Evolutionary conservation across 2,113 vertebrate species (phyloP), one percentile per base, ranked within the genome.

Genomic region (Dascyllus trimaculatus): DNA sequence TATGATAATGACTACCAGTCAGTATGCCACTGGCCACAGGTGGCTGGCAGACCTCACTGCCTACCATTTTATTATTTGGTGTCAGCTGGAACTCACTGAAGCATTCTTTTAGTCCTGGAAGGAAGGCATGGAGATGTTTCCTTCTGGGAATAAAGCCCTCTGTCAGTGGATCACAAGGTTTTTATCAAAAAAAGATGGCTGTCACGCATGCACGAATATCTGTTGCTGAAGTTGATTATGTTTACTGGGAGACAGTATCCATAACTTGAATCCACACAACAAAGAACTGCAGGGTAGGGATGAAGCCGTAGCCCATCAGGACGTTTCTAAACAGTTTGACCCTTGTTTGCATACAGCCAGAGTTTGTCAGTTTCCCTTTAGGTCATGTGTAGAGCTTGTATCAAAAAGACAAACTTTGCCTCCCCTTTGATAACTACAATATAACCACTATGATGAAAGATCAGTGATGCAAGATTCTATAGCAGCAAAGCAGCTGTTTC

Each of bases 11-110:
- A 76, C 18, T 6, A 43, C 35, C 19, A 24, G 51, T 46, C 11
- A n/a, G 29, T 49, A 63, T 13, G 46, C 43, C 18, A 29, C 49
- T 3, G 62, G 59, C 56, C 35, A 45, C 60, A 85, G 19, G 65
- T 66, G 63, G 60, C 46, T 21, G 22, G 51, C 75, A 80, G 56
- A 22, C 35, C 51, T 76, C 35, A 1, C n/a, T 57, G 40, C 32
- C 22, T 17, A 25, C 38, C 9, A 40, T 51, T 56, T 45, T 78
- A 26, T 52, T 63, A 17, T 75, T 48, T 9, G 26, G 3, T 49
- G 46, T 66, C 43, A 19, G 14, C 22, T 51, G 8, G 29, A 70
- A 25, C 26, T 52, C 17, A n/a, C 1, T 69, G 62, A 46, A 61
- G 26, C 49, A 59, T 13, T 38, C 43, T 26, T 43, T 32, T 35